phyloP scores from a whole-genome alignment of 2,113 vertebrate species.

The Microcebus ravelobensis region DNA sequence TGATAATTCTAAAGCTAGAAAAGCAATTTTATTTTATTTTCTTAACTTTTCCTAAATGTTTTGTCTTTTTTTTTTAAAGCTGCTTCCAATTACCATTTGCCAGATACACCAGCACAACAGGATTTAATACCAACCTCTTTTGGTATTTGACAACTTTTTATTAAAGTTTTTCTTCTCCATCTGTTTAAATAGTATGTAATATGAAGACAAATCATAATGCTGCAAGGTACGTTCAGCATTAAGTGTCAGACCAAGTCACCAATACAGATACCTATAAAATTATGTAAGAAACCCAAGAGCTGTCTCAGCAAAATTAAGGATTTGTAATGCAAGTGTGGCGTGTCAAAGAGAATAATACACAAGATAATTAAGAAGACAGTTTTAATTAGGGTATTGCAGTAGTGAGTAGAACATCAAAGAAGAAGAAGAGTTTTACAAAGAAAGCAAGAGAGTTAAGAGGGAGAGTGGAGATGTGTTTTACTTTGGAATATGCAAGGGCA shows the following conservation, averaged over 20 bases:
- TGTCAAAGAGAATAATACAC: no score
- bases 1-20: slow-evolving; percentile 53
- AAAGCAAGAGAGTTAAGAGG: not conserved
- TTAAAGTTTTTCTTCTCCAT: not conserved
- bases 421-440: not conserved
- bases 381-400: not conserved
- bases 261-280: not conserved
- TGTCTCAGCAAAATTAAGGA: not conserved
- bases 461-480: not conserved
- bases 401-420: not conserved
- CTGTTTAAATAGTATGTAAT: not conserved
- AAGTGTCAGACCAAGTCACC: not conserved
- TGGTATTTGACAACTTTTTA: not conserved
- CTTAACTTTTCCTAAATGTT: slow-evolving; percentile 56
- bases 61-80: slow-evolving; percentile 6
- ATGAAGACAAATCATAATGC: not conserved
- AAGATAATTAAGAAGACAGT: not conserved
- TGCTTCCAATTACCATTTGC: not conserved
- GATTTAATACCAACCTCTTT: slow-evolving; percentile 36
- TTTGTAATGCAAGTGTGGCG: no score
- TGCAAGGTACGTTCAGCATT: not conserved
- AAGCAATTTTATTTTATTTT: slow-evolving; percentile 59
- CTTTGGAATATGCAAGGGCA: not conserved
- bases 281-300: not conserved
- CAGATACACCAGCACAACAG: not conserved